Base-by-base conservation (phyloP, 2,888 invertebrate species). In the Megamerina dolium region DNA sequence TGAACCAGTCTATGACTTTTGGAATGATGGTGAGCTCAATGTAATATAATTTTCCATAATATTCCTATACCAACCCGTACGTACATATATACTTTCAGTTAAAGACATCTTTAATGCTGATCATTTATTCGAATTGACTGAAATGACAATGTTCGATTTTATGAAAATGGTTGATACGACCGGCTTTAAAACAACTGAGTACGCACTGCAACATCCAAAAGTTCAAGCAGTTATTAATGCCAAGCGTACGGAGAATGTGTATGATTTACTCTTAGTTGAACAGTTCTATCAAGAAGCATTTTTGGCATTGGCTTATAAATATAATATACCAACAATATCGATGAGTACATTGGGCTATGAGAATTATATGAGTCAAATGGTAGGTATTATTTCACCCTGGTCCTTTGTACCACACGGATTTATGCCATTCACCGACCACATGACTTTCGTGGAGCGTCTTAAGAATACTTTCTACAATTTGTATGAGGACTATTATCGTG, bases 361-460 rank as follows among this genome's bases (percentile, higher is more conserved):
- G 38, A 62, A 66, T 30, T 72, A 70, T 59, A 70, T 74, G 53
- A 74, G 74, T 41, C 68, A 70, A 35, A 66, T 72, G 46, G 68
- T 74, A 61, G 76, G 74, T 2, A 62, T 73, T 37, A 70, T 76
- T 3, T 61, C 66, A 1, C 74, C 75, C 1, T 72, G 71, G 57
- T 73, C 77, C 0, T 73, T 73, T 56, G 69, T 75, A 21, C 75
- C 77, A 0, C 73, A 76, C 39, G 64, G 70, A 9, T 70, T 72
- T 45, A 51, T 73, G 38, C 62, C 68, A 4, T 73, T 61, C 40
- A 69, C 75, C 2, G 77, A 77, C 18, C 59, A 59, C 36, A 75
- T 76, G 65, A 75, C 65, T 29, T 79, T 83, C 49, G 61, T 64
- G 55, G 73, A 77, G 52, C 63, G 82, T 49, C 33, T 78, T 1